Conservation (phyloP, 2,113 vertebrate genomes). For the Lampris incognitus region DNA sequence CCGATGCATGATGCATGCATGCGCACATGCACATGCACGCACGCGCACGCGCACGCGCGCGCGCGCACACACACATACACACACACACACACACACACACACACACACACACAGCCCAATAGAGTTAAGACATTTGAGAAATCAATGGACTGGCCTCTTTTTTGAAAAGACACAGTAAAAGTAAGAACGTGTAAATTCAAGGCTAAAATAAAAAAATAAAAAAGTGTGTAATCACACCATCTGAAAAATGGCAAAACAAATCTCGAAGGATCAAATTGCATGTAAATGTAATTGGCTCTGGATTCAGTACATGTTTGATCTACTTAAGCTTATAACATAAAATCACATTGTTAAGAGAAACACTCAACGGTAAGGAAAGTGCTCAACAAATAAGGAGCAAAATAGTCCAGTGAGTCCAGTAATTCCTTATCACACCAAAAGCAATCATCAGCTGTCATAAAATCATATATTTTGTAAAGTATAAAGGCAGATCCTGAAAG, state of each 20-base stretch:
- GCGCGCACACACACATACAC: conserved; percentile 29
- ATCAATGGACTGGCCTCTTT: conserved; percentile 72
- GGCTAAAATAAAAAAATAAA: conserved; percentile 53
- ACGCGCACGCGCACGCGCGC: too few species aligned
- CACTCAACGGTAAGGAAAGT: background rate
- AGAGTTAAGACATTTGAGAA: conserved; percentile 35
- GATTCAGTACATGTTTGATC: conserved; percentile 42
- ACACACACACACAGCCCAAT: background rate
- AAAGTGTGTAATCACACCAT: conserved; percentile 51
- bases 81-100: conserved; percentile 15
- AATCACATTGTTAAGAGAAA: conserved; percentile 40
- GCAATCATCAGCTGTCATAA: too few species aligned
- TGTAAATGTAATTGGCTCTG: conserved; percentile 70
- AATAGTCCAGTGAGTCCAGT: too few species aligned
- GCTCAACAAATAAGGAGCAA: too few species aligned
- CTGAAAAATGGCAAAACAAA: conserved; percentile 28
- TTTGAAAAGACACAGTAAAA: conserved; percentile 46
- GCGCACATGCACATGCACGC: background rate
- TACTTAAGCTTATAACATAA: conserved; percentile 49
- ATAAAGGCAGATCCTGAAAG: too few species aligned
- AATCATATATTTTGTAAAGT: too few species aligned
- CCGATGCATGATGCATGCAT: too few species aligned
- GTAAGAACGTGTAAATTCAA: conserved; percentile 36
- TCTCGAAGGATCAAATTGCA: conserved; percentile 52
- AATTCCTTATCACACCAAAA: too few species aligned